Conservation (phyloP, 2,888 invertebrate genomes). For the Ptychoptera contaminata region DNA sequence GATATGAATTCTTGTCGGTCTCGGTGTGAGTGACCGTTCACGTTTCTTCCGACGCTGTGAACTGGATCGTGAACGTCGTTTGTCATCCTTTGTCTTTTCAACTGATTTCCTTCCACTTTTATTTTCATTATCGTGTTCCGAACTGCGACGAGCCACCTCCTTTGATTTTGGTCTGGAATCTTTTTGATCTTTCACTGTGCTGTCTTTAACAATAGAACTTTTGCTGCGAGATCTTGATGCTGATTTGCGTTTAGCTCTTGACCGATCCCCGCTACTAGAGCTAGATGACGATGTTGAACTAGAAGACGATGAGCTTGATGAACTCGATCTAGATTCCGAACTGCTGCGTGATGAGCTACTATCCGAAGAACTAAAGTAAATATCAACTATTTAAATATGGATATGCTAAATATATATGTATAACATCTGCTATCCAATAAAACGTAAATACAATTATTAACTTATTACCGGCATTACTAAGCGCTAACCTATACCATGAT, state of each 20-base stretch:
- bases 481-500: too few species aligned
- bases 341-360: slow-evolving; percentile 69
- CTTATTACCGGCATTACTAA: too few species aligned
- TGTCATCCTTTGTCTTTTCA: slow-evolving; percentile 19
- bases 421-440: neutral
- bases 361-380: slow-evolving; percentile 47
- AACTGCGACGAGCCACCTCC: slow-evolving; percentile 8
- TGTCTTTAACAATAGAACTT: slow-evolving; percentile 22
- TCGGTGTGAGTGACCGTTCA: slow-evolving; percentile 77
- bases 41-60: slow-evolving; percentile 45
- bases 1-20: slow-evolving; percentile 86
- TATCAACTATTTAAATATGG: neutral
- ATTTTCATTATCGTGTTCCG: slow-evolving; percentile 11
- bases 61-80: slow-evolving; percentile 35
- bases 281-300: slow-evolving; percentile 45
- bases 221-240: slow-evolving; percentile 30
- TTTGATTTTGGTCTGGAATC: slow-evolving; percentile 11
- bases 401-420: neutral
- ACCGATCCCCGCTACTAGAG: slow-evolving; percentile 47
- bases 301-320: slow-evolving; percentile 41
- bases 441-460: neutral
- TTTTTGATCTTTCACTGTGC: slow-evolving; percentile 28
- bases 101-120: slow-evolving; percentile 11
- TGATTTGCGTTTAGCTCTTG: slow-evolving; percentile 45
- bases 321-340: slow-evolving; percentile 64